phyloP scores from a whole-genome alignment of 2,113 vertebrate genomes.

The Protomyctophum bolini region DNA sequence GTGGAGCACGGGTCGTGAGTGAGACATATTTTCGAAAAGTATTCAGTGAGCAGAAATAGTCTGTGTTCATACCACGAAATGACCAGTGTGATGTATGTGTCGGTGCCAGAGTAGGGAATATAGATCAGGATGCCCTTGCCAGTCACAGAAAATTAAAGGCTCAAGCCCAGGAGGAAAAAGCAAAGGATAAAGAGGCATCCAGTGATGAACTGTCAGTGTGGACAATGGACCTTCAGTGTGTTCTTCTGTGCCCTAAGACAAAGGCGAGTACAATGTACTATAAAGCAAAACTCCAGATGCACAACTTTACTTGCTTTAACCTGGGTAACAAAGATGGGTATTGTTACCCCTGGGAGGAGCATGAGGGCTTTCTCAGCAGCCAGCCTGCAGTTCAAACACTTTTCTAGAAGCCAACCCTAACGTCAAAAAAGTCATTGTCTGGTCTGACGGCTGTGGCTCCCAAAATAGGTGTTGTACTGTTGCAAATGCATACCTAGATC shows the following conservation, averaged over 20 bases:
- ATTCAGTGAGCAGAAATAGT: conserved; percentile 17
- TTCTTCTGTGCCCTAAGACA: conserved; percentile 7
- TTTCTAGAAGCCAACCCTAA: conserved; percentile 6
- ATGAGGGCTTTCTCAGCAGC: not conserved
- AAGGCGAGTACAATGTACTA: conserved; percentile 18
- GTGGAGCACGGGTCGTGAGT: no score
- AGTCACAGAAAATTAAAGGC: conserved; percentile 6
- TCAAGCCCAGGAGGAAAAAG: no score
- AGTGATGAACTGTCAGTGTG: conserved; percentile 1
- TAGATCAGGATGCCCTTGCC: conserved; percentile 2
- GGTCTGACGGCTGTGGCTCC: conserved; percentile 17
- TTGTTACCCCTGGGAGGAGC: conserved; percentile 9
- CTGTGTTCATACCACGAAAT: conserved; percentile 2
- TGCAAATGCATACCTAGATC: not conserved
- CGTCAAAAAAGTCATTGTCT: conserved; percentile 14
- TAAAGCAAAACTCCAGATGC: conserved; percentile 29
- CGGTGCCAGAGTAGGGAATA: conserved; percentile 9
- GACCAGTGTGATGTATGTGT: conserved; percentile 18
- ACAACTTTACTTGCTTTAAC: conserved; percentile 24
- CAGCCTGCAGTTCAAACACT: conserved; percentile 14
- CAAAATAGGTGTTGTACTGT: conserved; percentile 7
- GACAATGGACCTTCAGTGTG: conserved; percentile 20
- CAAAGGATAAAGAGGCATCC: conserved; percentile 32
- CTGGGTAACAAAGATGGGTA: conserved; percentile 16
- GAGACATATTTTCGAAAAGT: conserved; percentile 11